Evolutionary conservation across 35 echinoderm and acorn worm genomes (phyloP), one percentile per base, ranked within the genome.

Genomic region (Holothuria glaberrima): DNA sequence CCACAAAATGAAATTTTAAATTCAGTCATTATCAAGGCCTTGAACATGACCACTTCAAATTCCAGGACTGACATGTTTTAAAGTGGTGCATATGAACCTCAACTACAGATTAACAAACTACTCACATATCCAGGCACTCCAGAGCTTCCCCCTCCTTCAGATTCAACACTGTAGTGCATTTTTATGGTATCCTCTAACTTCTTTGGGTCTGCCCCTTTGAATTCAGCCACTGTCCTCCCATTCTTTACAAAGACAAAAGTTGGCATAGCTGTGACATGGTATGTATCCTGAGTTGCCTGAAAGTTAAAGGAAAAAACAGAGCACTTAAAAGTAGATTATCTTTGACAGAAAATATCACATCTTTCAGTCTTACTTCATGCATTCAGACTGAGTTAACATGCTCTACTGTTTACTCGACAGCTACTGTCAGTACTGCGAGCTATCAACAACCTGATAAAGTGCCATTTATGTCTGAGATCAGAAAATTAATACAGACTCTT

Each of bases 191-290:
- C 36, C 22, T 92, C 82, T 36, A 98, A 77, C 14, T 68, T 90
- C 20, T 67, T 30, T 68, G 82, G 26, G 70, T 98, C 83, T 5
- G 96, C 96, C 34, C 96, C 96, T 59, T 92, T 87, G 36, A 98
- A 17, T 58, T 92, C 72, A 62, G 92, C 96, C 19, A 98, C 46
- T 84, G 92, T 90, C 33, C 31, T 58, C 33, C 71, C 84, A 80
- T 86, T 92, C 44, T 90, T 89, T 36, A 98, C 70, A 58, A 94
- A 94, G 22, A 94, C 58, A 68, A 98, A 98, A 45, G 96, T 98
- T 9, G 96, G 96, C 93, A 94, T 98, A 4, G 96, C 87, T 35
- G 59, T 75, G 20, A 98, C 80, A 12, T 73, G 70, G 67, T 98
- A 89, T 30, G 72, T 90, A 21, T 28, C 36, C 22, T 69, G 74